Percentiles rank a stretch among this genome's conserved stretches.
Conservation (phyloP, 2,113 vertebrate species). For the Petroica traversi region DNA sequence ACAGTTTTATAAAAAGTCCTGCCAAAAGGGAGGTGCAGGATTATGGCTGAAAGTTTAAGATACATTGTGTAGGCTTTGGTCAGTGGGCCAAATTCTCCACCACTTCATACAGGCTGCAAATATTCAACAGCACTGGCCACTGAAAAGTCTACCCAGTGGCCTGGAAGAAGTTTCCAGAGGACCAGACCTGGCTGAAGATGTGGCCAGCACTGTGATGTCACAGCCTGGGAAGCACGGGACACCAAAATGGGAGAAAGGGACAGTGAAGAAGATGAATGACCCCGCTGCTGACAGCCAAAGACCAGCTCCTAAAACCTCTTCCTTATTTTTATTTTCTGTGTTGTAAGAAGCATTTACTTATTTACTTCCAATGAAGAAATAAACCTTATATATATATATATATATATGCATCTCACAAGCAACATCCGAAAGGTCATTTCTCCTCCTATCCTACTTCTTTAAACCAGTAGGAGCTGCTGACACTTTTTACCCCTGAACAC, state of each 20-base stretch:
- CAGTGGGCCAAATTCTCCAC: neutral
- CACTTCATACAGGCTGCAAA: neutral
- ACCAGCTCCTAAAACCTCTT: neutral
- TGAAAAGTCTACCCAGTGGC: neutral
- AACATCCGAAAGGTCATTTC: neutral
- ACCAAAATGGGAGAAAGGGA: neutral
- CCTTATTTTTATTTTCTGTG: neutral
- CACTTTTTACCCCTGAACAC: neutral
- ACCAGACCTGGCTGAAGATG: neutral
- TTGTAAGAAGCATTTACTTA: neutral
- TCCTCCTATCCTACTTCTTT: neutral
- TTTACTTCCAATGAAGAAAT: neutral
- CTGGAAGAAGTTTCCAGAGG: neutral
- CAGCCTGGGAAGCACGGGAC: neutral
- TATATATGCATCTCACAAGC: too few relatives aligned
- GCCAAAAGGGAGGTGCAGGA: slow-evolving; percentile 3
- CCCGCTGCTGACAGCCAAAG: neutral
- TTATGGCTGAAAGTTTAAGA: neutral
- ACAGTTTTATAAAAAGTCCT: neutral
- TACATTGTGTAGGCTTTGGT: neutral
- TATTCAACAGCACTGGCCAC: neutral
- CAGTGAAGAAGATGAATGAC: neutral
- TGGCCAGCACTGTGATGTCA: neutral
- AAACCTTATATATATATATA: neutral
- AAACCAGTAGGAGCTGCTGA: neutral